A percentile compares a stretch with the other conserved stretches of the same genome.
These are phyloP conservation scores for Cnemophilus loriae DNA, from an alignment of 2,113 vertebrate species.

Conservation along the genomic window DNA sequence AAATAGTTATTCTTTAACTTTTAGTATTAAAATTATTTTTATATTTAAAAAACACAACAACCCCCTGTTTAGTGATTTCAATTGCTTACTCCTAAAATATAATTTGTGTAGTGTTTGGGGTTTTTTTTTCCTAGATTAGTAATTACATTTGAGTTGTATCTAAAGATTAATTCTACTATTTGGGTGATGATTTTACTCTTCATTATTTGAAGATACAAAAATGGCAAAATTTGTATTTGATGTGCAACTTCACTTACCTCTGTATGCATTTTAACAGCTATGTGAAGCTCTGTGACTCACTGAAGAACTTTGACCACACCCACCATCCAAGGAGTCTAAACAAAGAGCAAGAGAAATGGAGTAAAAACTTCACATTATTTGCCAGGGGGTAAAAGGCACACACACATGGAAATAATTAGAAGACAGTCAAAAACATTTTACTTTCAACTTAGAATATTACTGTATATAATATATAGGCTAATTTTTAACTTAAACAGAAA, in stretches of 20 bases:
- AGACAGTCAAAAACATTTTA: background rate
- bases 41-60: background rate
- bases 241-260: background rate
- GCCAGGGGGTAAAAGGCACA: background rate
- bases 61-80: background rate
- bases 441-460: background rate
- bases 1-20: background rate
- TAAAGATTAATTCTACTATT: background rate
- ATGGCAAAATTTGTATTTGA: background rate
- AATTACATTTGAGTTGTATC: background rate
- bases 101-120: background rate
- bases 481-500: background rate
- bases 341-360: background rate
- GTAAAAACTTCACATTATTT: background rate
- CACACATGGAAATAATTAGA: background rate
- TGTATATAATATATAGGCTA: background rate
- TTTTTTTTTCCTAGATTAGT: background rate
- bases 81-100: background rate
- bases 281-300: background rate
- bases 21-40: background rate
- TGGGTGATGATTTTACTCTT: background rate
- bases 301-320: background rate
- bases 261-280: background rate
- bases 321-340: background rate
- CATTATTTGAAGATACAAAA: background rate